A percentile compares a stretch with the other conserved stretches of the same genome.
Conservation (phyloP, 2,888 invertebrate genomes). For the Pseudanteris insignis region DNA sequence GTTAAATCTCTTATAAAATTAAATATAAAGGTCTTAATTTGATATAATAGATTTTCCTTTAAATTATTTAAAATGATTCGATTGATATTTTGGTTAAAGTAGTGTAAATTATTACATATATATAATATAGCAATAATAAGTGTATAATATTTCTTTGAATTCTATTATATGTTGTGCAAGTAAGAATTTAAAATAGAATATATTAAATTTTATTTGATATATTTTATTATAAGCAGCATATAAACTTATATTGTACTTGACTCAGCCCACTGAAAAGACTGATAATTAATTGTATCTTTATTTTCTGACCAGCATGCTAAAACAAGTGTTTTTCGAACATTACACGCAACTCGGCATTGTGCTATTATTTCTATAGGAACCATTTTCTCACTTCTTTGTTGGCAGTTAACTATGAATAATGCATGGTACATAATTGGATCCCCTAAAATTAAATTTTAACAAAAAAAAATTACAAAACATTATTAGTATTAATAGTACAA, state of each 20-base stretch:
- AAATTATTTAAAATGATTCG: too few species aligned
- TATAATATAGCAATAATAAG: too few species aligned
- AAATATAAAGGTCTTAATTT: too few species aligned
- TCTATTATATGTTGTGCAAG: background rate
- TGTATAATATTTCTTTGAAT: too few species aligned
- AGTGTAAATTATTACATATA: too few species aligned
- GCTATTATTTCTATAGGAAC: constrained; percentile 53
- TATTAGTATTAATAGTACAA: too few species aligned
- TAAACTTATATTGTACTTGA: constrained; percentile 45
- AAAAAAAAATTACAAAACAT: too few species aligned
- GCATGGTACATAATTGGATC: constrained; percentile 85
- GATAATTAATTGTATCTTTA: constrained; percentile 53
- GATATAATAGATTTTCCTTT: too few species aligned
- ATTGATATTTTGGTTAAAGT: too few species aligned
- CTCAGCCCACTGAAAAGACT: constrained; percentile 62
- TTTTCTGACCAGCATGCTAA: constrained; percentile 56
- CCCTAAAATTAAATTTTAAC: constrained; percentile 67
- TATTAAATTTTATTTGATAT: background rate
- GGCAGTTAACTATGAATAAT: constrained; percentile 78
- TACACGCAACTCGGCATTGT: constrained; percentile 57
- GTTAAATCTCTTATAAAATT: too few species aligned
- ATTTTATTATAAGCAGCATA: constrained; percentile 2
- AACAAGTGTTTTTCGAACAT: constrained; percentile 61
- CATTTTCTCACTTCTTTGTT: constrained; percentile 66
- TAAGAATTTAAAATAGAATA: background rate